Conservation (phyloP, 2,888 invertebrate species). For the Papilio gigon region DNA sequence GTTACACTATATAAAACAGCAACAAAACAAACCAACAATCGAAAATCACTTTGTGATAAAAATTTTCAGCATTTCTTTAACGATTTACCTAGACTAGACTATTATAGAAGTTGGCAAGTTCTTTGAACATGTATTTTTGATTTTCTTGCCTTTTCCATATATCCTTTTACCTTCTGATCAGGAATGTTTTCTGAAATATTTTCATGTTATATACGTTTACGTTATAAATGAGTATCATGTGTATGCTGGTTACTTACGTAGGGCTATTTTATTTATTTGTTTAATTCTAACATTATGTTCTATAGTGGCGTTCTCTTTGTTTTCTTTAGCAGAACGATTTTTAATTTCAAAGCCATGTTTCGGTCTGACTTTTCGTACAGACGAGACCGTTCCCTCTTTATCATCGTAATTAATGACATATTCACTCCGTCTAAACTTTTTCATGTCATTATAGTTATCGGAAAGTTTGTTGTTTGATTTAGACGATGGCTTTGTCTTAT, state of each 20-base stretch:
- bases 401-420: conserved; percentile 78
- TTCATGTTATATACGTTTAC: conserved; percentile 63
- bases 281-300: conserved; percentile 60
- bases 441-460: conserved; percentile 46
- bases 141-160: conserved; percentile 65
- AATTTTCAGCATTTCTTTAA: conserved; percentile 46
- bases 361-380: conserved; percentile 70
- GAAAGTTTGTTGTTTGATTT: conserved; percentile 46
- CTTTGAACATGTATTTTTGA: conserved; percentile 63
- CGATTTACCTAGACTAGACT: conserved; percentile 44
- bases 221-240: conserved; percentile 59
- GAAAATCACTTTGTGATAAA: conserved; percentile 41
- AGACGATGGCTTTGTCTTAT: conserved; percentile 41
- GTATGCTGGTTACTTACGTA: conserved; percentile 78
- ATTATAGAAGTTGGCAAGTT: conserved; percentile 75
- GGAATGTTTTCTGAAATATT: conserved; percentile 77
- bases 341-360: conserved; percentile 61
- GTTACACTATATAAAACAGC: conserved; percentile 53
- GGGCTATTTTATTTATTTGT: conserved; percentile 64
- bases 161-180: conserved; percentile 63
- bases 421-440: conserved; percentile 62
- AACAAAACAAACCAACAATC: conserved; percentile 17
- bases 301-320: conserved; percentile 60
- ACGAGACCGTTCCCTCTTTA: conserved; percentile 77
- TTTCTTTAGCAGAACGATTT: conserved; percentile 60